Conservation (phyloP, 2,113 vertebrate species). For the Lycocorax pyrrhopterus region DNA sequence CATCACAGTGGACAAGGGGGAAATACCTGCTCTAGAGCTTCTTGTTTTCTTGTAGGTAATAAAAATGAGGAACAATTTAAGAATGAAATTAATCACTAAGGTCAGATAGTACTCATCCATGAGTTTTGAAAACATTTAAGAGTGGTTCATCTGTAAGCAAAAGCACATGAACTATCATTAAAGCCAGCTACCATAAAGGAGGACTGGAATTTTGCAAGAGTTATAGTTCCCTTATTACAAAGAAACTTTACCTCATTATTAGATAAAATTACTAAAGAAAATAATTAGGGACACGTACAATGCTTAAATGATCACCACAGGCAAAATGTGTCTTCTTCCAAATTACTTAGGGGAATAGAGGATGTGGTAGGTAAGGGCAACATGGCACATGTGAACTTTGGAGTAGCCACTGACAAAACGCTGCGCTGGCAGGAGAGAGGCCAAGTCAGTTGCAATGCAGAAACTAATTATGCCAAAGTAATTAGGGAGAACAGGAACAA, state of each 20-base stretch:
- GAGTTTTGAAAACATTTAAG: not conserved
- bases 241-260: not conserved
- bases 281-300: not conserved
- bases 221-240: not conserved
- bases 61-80: not conserved
- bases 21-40: not conserved
- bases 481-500: not conserved
- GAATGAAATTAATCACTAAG: not conserved
- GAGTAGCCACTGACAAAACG: not conserved
- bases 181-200: not conserved
- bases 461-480: slow-evolving; percentile 21
- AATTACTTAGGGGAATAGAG: not conserved
- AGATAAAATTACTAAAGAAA: slow-evolving; percentile 31
- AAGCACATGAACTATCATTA: not conserved
- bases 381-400: not conserved
- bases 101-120: not conserved
- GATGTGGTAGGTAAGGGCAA: not conserved
- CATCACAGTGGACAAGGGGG: not conserved
- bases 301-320: not conserved
- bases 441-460: not conserved
- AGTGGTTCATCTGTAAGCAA: not conserved
- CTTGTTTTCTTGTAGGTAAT: not conserved
- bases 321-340: slow-evolving; percentile 5
- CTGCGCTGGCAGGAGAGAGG: not conserved
- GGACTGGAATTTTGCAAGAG: not conserved